Conservation (phyloP, 2,113 vertebrate species). For the Leptosomus discolor region DNA sequence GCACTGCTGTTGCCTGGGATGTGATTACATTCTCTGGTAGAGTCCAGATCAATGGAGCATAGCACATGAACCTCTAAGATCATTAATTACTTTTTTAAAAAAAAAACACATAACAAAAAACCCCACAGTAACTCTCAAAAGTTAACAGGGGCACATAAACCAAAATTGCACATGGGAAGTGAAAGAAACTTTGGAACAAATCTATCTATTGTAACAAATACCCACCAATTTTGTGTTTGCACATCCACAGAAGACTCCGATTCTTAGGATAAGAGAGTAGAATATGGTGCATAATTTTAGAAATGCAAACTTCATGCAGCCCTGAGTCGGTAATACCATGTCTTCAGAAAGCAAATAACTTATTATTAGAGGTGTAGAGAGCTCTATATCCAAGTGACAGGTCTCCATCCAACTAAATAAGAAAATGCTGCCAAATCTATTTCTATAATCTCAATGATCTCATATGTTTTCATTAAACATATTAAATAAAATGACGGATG, state of each 20-base stretch:
- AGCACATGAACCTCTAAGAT: neutral
- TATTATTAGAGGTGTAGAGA: constrained; percentile 49
- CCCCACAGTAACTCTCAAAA: neutral
- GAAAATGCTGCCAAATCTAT: constrained; percentile 56
- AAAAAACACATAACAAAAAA: neutral
- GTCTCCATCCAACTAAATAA: constrained; percentile 55
- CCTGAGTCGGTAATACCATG: constrained; percentile 15
- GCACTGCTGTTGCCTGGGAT: neutral
- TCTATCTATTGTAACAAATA: neutral
- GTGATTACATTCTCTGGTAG: neutral
- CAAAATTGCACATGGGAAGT: neutral
- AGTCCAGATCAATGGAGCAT: neutral
- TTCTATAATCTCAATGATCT: constrained; percentile 51
- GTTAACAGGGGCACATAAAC: neutral
- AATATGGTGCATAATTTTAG: neutral
- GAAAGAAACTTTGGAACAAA: neutral
- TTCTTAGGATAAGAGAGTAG: neutral
- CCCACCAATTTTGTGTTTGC: neutral
- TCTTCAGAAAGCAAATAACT: constrained; percentile 50
- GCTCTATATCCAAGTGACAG: constrained; percentile 42
- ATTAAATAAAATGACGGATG: constrained; percentile 18
- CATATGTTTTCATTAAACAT: constrained; percentile 66
- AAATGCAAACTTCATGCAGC: constrained; percentile 35
- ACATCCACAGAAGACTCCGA: neutral
- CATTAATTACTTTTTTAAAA: neutral